A percentile compares a stretch with the other conserved stretches of the same genome.
Conservation (phyloP, 2,888 invertebrate species). For the Macrosoma leucophasiata region DNA sequence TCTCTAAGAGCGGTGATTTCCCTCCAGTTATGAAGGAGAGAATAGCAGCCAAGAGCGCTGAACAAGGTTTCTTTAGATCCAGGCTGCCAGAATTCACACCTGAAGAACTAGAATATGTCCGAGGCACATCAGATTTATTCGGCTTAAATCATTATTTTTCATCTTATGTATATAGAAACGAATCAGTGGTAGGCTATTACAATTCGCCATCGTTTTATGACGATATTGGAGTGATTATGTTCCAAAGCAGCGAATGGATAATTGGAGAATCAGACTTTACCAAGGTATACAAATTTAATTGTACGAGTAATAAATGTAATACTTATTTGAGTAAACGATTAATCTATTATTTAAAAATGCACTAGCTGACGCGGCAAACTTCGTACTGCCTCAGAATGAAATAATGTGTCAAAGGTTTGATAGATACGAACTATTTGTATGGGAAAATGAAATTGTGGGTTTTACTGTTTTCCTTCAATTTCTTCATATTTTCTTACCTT, state of each 20-base stretch:
- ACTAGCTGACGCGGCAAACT: too few species aligned
- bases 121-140: constrained; percentile 78
- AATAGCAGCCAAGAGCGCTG: constrained; percentile 69
- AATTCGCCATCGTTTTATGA: constrained; percentile 32
- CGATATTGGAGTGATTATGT: constrained; percentile 25
- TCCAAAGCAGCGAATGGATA: constrained; percentile 30
- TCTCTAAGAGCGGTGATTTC: constrained; percentile 75
- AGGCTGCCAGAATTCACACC: constrained; percentile 75
- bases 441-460: too few species aligned
- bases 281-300: constrained; percentile 17
- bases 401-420: too few species aligned
- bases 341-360: too few species aligned
- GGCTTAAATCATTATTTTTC: constrained; percentile 82
- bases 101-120: constrained; percentile 76
- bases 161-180: constrained; percentile 47
- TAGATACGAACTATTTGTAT: too few species aligned
- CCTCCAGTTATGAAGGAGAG: constrained; percentile 74
- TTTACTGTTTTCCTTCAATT: too few species aligned
- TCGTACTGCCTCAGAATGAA: too few species aligned
- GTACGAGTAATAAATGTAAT: too few species aligned
- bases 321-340: too few species aligned
- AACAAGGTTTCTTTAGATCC: constrained; percentile 72
- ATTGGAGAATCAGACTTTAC: constrained; percentile 21
- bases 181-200: constrained; percentile 26
- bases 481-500: too few species aligned